Evolutionary conservation across 2,797 vertebrate species (phyloP), one percentile per base, ranked within the genome.

Genomic region (Lerista edwardsae): DNA sequence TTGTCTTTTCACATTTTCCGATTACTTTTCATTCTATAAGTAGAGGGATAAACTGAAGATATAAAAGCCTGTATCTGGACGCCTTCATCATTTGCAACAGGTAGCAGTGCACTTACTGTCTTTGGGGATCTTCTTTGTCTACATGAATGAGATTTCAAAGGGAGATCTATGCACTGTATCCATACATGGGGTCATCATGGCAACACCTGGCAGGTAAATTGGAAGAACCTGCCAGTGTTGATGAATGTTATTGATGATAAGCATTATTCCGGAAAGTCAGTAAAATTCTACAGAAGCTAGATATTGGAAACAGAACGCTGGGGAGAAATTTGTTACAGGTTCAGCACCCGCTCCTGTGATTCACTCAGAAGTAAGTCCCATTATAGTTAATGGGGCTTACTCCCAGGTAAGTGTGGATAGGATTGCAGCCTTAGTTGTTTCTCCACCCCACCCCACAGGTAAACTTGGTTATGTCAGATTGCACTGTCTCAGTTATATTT

Each of bases 1-100:
- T 87, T 93, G 64, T 85, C 80, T 93, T 93, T 94, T 92, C 93
- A 91, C 91, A 88, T 93, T 87, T 87, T 77, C 55, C 92, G 85
- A 88, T 93, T 92, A 87, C 29, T 88, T 82, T 93, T 94, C 91
- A 91, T 94, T 93, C 79, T 86, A 83, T 44, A 91, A 82, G 77
- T 47, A 91, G 90, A 93, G 71, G 90, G 92, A 81, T 84, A 92
- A 91, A 64, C 87, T 80, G 59, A 93, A 87, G 64, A 89, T 80
- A 84, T 7, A 75, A 19, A 61, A 3, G 12, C 71, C 76, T 23
- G 17, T 15, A 11, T 47, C 34, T 44, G 39, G 44, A 59, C 31
- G 41, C 55, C 47, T 17, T 47, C 23, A 29, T 36, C 23, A 23
- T 47, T 9, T 31, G 17, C 29, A 79, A 44, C 64, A 44, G 14